These are phyloP conservation scores for Bombus superbus DNA, from an alignment of 1,140 invertebrate species.

Conservation along the genomic window DNA sequence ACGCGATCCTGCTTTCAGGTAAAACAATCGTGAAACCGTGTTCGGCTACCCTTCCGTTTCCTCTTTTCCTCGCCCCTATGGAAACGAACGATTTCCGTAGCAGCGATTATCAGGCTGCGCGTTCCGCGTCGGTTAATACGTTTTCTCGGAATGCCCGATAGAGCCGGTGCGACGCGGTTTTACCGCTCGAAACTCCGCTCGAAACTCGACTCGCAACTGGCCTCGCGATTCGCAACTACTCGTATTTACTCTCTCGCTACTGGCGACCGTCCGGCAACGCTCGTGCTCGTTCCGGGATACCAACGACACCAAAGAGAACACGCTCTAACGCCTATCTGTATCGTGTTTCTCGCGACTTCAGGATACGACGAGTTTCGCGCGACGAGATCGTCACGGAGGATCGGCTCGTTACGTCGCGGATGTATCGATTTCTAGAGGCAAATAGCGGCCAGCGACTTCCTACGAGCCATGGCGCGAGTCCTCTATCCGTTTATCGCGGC, in stretches of 20 bases:
- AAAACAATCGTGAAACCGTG: background rate
- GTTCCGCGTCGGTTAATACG: conserved; percentile 27
- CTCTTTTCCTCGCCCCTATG: background rate
- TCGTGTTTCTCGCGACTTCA: background rate
- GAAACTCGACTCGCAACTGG: background rate
- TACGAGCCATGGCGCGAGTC: background rate
- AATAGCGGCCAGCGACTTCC: conserved; percentile 10
- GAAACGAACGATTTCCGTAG: conserved; percentile 34
- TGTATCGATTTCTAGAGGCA: conserved; percentile 38
- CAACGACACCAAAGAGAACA: background rate
- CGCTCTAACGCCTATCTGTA: background rate
- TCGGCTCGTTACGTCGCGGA: conserved; percentile 33
- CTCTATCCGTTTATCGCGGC: conserved; percentile 11
- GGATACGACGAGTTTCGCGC: conserved; percentile 23
- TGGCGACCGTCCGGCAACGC: background rate
- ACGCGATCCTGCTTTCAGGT: background rate
- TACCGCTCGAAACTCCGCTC: background rate
- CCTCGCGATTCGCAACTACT: no score
- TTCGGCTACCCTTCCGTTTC: background rate
- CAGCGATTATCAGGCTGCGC: conserved; percentile 1
- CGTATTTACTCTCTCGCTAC: no score
- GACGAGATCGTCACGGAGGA: conserved; percentile 13
- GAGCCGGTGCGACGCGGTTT: conserved; percentile 5
- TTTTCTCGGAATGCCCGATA: conserved; percentile 37
- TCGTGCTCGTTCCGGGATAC: background rate